A percentile compares a stretch with the other conserved stretches of the same genome.
Conservation (phyloP, 2,888 invertebrate genomes). For the Cataglyphis albicans region DNA sequence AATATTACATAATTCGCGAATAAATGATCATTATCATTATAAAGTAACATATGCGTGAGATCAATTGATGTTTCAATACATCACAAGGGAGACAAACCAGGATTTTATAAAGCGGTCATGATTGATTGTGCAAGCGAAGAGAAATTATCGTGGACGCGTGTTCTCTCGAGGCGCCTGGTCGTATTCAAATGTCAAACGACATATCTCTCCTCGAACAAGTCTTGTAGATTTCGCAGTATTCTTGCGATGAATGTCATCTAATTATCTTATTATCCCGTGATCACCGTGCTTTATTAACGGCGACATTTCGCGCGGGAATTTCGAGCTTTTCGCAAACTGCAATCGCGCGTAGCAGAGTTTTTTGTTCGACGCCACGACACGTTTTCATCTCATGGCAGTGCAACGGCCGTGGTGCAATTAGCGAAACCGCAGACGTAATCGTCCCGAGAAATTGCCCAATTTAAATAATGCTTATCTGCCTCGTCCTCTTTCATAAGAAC, state of each 20-base stretch:
- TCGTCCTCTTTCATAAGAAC: constrained; percentile 33
- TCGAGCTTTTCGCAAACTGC: constrained; percentile 44
- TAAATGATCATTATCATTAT: not conserved
- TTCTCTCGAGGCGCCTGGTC: not conserved
- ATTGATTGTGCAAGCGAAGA: constrained; percentile 23
- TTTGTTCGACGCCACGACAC: constrained; percentile 51
- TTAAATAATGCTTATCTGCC: constrained; percentile 65
- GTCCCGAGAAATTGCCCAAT: constrained; percentile 63
- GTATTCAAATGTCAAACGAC: constrained; percentile 52
- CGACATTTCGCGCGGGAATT: constrained; percentile 56
- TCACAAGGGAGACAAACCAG: constrained; percentile 14
- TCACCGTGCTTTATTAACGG: constrained; percentile 62
- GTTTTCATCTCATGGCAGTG: constrained; percentile 59
- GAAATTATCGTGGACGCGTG: constrained; percentile 13
- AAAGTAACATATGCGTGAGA: not conserved
- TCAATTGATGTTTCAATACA: not conserved
- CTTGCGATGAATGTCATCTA: constrained; percentile 54
- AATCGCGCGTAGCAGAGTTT: constrained; percentile 52
- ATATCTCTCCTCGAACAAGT: constrained; percentile 13
- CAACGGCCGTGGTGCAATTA: constrained; percentile 67
- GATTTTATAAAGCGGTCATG: not conserved
- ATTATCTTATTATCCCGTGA: constrained; percentile 66
- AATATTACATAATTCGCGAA: not conserved
- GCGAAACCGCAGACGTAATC: constrained; percentile 69
- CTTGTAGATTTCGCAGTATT: constrained; percentile 12